Evolutionary conservation across 1,140 invertebrate species (phyloP), one percentile per base, ranked within the genome.

Genomic region (Thalassaphorura encarpata): DNA sequence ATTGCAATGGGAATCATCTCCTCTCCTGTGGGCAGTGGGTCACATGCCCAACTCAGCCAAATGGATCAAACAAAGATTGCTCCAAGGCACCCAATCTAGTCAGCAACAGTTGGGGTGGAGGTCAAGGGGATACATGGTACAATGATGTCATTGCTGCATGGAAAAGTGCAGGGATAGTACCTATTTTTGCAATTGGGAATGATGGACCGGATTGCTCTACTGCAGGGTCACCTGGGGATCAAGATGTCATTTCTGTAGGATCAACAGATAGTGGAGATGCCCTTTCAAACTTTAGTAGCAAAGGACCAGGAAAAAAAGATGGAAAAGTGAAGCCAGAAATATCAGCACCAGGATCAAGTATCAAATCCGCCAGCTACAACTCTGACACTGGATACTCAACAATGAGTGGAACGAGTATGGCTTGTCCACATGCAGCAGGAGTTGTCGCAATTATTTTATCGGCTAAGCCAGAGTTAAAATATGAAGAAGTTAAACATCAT

Each of bases 301-400:
- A 13, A 15, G 56, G 56, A 26, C 56, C 56, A 16, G 18, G 40
- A 24, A 3, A 21, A 33, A 2, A 2, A n/a, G 41, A n/a, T 16
- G n/a, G n/a, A n/a, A n/a, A 13, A 2, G 39, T 45, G 5, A 57
- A 50, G 21, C 55, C 55, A 15, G 50, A 58, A 24, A 53, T 58
- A 21, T 1, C 36, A 21, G 56, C 51, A 1, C 56, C 56, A 6
- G 56, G 56, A 1, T 19, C 46, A 13, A 16, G 48, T n/a, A 31
- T 58, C 15, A 3, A 18, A 19, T 58, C 56, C 4, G 21, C 50
- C 27, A 39, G 8, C 6, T 8, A 45, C 18, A 47, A 15, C 13
- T 36, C 41, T 2, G 55, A 52, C 27, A 39, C 40, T 2, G 36
- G 18, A 2, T 58, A 58, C 41, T 11, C 1, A 2, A 53, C 39